Percentiles rank a stretch among this genome's conserved stretches.
Evolutionary conservation across 2,888 invertebrate genomes (phyloP).

Genomic region (Troglohyphantes excavatus): DNA sequence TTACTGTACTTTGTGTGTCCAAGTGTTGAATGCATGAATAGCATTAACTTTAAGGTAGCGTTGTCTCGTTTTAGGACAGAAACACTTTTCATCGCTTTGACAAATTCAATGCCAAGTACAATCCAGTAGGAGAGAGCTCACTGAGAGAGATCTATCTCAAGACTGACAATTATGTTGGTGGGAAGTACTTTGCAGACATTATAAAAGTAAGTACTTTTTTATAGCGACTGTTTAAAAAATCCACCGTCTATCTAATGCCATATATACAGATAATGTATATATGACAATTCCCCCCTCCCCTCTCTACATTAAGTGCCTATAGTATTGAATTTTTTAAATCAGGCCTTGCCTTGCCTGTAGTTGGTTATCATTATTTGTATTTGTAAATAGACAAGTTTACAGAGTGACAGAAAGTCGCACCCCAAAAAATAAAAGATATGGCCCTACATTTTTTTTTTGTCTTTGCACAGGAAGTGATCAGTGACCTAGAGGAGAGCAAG

Average conservation of each 20-base stretch:
- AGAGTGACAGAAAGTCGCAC: no score
- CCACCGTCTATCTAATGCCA: no score
- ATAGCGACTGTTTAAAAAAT: neutral
- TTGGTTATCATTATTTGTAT: no score
- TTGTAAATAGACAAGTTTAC: no score
- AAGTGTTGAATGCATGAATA: no score
- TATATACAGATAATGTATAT: no score
- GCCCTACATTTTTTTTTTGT: no score
- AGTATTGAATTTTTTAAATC: no score
- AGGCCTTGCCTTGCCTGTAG: neutral
- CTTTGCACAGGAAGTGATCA: slow-evolving; percentile 92
- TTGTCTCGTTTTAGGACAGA: slow-evolving; percentile 86
- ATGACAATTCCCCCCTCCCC: neutral
- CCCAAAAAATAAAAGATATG: no score
- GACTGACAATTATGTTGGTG: slow-evolving; percentile 97
- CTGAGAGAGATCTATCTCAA: slow-evolving; percentile 99
- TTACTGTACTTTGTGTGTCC: no score
- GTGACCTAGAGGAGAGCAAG: slow-evolving; percentile 98
- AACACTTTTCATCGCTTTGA: slow-evolving; percentile 99
- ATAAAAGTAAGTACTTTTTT: slow-evolving; percentile 87
- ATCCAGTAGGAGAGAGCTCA: slow-evolving; percentile 98
- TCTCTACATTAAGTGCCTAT: neutral
- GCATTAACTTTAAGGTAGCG: neutral
- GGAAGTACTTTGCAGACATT: slow-evolving; percentile 98
- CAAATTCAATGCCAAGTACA: slow-evolving; percentile 99